phyloP scores from a whole-genome alignment of 2,113 vertebrate genomes.

The Typhlomys cinereus region DNA sequence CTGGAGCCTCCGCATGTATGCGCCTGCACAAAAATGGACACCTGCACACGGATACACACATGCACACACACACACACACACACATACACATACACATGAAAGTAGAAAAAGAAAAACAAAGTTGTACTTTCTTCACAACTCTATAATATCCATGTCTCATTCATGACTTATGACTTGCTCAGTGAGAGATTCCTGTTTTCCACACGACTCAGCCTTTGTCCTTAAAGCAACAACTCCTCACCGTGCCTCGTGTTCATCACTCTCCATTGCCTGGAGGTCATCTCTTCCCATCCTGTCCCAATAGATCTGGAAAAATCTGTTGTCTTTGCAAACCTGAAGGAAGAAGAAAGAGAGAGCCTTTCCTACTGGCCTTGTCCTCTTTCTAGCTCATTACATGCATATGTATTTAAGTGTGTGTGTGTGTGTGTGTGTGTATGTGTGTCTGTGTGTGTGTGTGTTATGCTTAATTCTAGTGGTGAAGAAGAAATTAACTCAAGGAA shows the following conservation, averaged over 20 bases:
- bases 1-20: no score
- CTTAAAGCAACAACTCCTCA: constrained; percentile 32
- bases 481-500: background rate
- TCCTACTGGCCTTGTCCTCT: background rate
- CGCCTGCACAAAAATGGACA: no score
- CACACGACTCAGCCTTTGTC: background rate
- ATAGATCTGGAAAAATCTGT: background rate
- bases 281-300: background rate
- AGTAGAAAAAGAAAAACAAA: no score
- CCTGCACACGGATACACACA: no score
- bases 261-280: background rate
- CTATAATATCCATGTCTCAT: background rate
- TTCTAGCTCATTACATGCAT: no score
- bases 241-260: background rate
- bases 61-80: no score
- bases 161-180: background rate
- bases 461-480: background rate
- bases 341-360: background rate
- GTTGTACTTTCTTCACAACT: background rate
- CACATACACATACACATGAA: no score
- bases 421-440: background rate
- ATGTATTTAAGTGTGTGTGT: no score
- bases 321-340: background rate
- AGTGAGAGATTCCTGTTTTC: constrained; percentile 2
- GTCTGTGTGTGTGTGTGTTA: background rate